Evolutionary conservation across 2,888 invertebrate species (phyloP).

Genomic region (Pelosia muscerda): DNA sequence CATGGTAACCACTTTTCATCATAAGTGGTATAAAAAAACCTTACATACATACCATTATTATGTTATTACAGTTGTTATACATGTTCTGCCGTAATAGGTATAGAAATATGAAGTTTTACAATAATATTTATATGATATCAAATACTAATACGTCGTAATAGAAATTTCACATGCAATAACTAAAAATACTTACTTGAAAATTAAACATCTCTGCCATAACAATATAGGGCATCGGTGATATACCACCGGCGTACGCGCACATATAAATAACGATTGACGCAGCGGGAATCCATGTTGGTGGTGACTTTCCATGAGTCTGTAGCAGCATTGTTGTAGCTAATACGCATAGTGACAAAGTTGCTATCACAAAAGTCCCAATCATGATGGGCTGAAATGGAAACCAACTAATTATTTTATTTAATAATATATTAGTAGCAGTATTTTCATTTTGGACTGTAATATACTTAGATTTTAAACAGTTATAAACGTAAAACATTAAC

Average conservation of each 20-base stretch:
- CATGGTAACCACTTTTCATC: too few species aligned
- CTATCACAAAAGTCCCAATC: conserved; percentile 41
- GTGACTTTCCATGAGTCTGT: conserved; percentile 43
- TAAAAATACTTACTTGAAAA: conserved; percentile 58
- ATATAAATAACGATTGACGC: conserved; percentile 52
- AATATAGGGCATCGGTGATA: conserved; percentile 62
- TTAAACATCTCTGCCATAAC: conserved; percentile 68
- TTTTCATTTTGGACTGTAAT: too few species aligned
- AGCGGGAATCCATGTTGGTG: conserved; percentile 61
- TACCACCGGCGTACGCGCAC: conserved; percentile 59
- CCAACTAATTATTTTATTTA: not conserved
- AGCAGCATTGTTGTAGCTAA: conserved; percentile 57
- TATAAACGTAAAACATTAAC: too few species aligned
- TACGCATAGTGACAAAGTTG: conserved; percentile 44
- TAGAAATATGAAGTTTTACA: too few species aligned
- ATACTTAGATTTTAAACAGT: too few species aligned
- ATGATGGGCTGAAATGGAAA: conserved; percentile 55
- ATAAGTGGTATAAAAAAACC: too few species aligned
- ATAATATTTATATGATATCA: too few species aligned
- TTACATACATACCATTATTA: too few species aligned
- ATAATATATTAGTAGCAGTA: not conserved
- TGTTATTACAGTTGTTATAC: too few species aligned
- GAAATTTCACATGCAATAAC: not conserved
- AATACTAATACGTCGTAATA: too few species aligned
- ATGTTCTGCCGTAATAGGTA: too few species aligned